phyloP scores from a whole-genome alignment of 2,113 vertebrate genomes.

The Python bivittatus region DNA sequence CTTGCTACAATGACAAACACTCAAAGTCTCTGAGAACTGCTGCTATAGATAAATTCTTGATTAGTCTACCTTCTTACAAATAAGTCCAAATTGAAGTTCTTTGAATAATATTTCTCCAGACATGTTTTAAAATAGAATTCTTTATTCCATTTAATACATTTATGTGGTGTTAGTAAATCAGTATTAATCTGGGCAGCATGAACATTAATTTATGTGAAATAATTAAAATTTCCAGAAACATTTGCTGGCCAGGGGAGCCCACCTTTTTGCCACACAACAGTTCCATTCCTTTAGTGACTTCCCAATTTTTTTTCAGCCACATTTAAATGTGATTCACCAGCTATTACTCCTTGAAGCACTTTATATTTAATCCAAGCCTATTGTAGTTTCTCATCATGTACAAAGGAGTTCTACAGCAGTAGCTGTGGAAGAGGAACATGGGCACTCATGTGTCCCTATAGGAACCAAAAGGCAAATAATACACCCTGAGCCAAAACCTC shows the following conservation, averaged over 20 bases:
- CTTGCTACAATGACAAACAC: background rate
- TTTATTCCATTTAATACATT: slow-evolving; percentile 73
- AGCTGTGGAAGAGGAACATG: background rate
- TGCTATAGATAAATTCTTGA: background rate
- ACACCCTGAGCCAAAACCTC: slow-evolving; percentile 13
- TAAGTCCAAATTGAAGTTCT: background rate
- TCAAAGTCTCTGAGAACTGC: background rate
- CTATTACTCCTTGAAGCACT: background rate
- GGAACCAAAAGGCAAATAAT: background rate
- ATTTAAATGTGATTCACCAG: fast-evolving
- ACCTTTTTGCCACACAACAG: background rate
- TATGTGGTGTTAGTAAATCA: slow-evolving; percentile 76
- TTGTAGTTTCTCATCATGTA: slow-evolving; percentile 13
- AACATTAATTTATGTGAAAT: slow-evolving; percentile 26
- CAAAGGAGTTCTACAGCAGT: background rate
- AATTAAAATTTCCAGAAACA: slow-evolving; percentile 31
- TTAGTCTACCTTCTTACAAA: background rate
- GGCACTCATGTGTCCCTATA: background rate
- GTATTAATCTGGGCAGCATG: slow-evolving; percentile 60
- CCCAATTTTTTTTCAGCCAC: fast-evolving
- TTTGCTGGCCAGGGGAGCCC: background rate
- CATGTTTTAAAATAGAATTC: slow-evolving; percentile 76
- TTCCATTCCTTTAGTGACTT: background rate
- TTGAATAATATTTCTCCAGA: slow-evolving; percentile 51
- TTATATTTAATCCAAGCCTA: background rate